phyloP scores from a whole-genome alignment of 2,888 invertebrate genomes.

The Thera obeliscata region DNA sequence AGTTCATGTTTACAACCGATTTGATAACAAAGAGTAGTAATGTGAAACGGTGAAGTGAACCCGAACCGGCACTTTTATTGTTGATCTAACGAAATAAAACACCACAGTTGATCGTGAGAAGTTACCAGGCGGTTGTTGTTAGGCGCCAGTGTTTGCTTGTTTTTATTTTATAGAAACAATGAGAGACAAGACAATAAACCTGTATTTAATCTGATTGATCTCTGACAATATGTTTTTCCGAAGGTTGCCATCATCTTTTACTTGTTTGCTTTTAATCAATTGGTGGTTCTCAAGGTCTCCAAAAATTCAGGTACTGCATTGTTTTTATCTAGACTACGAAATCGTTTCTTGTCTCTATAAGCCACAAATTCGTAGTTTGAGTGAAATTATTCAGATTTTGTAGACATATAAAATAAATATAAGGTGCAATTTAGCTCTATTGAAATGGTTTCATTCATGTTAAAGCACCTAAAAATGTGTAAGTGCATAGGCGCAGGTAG shows the following conservation, averaged over 20 bases:
- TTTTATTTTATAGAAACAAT: constrained; percentile 9
- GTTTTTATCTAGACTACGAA: too few relatives aligned
- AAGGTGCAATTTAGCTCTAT: not conserved
- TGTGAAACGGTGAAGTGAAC: constrained; percentile 48
- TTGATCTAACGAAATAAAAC: constrained; percentile 52
- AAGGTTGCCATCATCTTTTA: too few relatives aligned
- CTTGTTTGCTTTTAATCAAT: too few relatives aligned
- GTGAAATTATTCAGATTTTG: not conserved
- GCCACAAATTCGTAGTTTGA: not conserved
- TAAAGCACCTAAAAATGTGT: constrained; percentile 35
- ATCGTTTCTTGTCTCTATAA: not conserved
- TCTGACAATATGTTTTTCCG: too few relatives aligned
- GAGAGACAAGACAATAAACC: not conserved
- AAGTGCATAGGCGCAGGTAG: constrained; percentile 56
- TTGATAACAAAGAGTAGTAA: constrained; percentile 59
- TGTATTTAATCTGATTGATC: too few relatives aligned
- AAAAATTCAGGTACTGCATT: too few relatives aligned
- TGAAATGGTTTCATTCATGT: constrained; percentile 28
- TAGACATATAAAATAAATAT: too few relatives aligned
- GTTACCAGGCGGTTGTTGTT: constrained; percentile 27
- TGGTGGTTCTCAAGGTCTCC: too few relatives aligned
- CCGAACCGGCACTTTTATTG: constrained; percentile 50
- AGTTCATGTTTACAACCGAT: constrained; percentile 46
- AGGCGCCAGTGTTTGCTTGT: constrained; percentile 18
- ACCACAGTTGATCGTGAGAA: constrained; percentile 50